Percentiles rank a stretch among this genome's conserved stretches.
These are phyloP conservation scores for Eupithecia dodoneata DNA, from an alignment of 2,888 invertebrate genomes.

Conservation along the genomic window DNA sequence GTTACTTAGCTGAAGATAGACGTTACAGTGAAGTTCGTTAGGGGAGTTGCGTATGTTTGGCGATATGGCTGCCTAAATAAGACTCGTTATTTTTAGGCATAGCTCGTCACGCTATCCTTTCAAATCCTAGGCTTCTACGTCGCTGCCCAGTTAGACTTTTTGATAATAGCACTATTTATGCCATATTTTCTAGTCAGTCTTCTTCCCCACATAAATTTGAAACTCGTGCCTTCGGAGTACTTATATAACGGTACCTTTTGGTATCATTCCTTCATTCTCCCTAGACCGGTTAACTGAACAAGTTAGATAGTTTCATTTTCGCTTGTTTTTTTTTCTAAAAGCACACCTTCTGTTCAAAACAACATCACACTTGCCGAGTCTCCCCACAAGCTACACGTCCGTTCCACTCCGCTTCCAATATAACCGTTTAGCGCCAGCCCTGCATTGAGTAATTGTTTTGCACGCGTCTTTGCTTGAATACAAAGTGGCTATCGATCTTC, in stretches of 20 bases:
- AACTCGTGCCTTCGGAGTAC: background rate
- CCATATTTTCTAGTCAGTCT: background rate
- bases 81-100: background rate
- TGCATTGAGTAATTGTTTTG: constrained; percentile 34
- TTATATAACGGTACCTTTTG: background rate
- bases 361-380: constrained; percentile 15
- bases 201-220: background rate
- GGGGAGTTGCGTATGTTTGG: background rate
- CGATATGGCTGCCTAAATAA: background rate
- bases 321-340: background rate
- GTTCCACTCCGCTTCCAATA: constrained; percentile 8
- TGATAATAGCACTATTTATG: background rate
- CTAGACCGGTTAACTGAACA: background rate
- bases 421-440: constrained; percentile 27
- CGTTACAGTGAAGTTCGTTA: background rate
- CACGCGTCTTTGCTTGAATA: constrained; percentile 34
- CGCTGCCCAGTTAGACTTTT: background rate
- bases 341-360: background rate
- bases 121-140: background rate
- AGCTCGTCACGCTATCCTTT: background rate
- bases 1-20: background rate
- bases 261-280: background rate
- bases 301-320: background rate
- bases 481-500: constrained; percentile 32
- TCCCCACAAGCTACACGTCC: background rate